A percentile compares a stretch with the other conserved stretches of the same genome.
These are phyloP conservation scores for Conops quadrifasciatus DNA, from an alignment of 2,888 invertebrate genomes.

Conservation along the genomic window DNA sequence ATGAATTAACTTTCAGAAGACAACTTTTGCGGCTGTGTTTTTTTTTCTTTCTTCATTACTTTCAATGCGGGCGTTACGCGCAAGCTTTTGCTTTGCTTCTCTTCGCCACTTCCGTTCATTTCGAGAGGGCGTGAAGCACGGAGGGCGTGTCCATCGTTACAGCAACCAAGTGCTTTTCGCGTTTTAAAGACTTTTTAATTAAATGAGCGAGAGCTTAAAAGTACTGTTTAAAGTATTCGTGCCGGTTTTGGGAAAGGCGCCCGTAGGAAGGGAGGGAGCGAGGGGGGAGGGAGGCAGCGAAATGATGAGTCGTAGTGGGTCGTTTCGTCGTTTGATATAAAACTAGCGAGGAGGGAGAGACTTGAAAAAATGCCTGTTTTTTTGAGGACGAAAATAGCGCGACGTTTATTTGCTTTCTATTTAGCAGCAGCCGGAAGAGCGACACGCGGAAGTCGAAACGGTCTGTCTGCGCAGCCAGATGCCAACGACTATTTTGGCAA, in stretches of 20 bases:
- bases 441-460: background rate
- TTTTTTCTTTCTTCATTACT: no score
- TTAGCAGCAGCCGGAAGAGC: background rate
- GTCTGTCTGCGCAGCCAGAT: background rate
- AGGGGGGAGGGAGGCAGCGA: background rate
- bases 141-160: slow-evolving; percentile 15
- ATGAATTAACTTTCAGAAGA: no score
- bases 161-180: slow-evolving; percentile 7
- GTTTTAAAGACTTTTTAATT: slow-evolving; percentile 23
- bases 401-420: background rate
- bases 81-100: background rate
- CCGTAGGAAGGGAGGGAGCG: background rate
- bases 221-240: background rate
- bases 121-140: slow-evolving; percentile 7
- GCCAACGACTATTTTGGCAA: slow-evolving; percentile 25
- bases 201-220: slow-evolving; percentile 16
- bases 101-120: slow-evolving; percentile 4
- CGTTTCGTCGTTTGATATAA: background rate
- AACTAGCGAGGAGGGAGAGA: background rate
- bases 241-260: background rate
- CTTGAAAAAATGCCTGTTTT: background rate
- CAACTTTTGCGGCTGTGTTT: no score
- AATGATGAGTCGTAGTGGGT: background rate
- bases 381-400: no score
- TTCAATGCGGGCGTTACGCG: no score